Evolutionary conservation across 2,888 invertebrate species (phyloP).

Genomic region (Melipona bicolor): DNA sequence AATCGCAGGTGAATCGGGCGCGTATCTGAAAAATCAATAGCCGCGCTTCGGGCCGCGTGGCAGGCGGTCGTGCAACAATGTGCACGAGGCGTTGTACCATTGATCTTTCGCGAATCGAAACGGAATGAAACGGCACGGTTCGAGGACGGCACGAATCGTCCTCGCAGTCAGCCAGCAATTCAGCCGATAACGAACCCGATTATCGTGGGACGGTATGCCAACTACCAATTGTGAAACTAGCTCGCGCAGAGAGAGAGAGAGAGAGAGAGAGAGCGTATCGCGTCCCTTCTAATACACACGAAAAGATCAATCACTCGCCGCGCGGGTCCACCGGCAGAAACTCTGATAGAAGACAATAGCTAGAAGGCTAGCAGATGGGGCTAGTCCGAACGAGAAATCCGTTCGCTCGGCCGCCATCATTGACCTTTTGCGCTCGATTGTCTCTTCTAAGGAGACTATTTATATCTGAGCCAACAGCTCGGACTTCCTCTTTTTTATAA

Average conservation of each 20-base stretch:
- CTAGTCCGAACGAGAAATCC: conserved; percentile 37
- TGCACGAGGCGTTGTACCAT: conserved; percentile 50
- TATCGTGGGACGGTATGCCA: conserved; percentile 74
- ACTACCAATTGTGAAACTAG: conserved; percentile 62
- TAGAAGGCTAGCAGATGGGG: conserved; percentile 22
- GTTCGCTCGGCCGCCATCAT: conserved; percentile 1
- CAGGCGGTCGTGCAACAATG: conserved; percentile 40
- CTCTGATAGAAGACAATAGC: conserved; percentile 52
- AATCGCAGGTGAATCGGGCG: conserved; percentile 28
- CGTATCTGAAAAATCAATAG: conserved; percentile 63
- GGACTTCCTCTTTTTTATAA: too few relatives aligned
- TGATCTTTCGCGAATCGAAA: conserved; percentile 63
- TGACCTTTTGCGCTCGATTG: conserved; percentile 25
- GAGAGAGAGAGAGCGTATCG: conserved; percentile 17
- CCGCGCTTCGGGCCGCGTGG: conserved; percentile 35
- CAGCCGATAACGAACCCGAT: conserved; percentile 73
- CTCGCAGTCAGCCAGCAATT: conserved; percentile 70
- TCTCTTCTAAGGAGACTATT: too few relatives aligned
- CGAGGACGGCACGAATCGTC: conserved; percentile 37
- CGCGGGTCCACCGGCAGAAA: conserved; percentile 15
- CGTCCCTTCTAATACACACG: conserved; percentile 32
- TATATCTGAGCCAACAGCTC: too few relatives aligned
- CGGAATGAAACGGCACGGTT: conserved; percentile 50
- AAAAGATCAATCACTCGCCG: conserved; percentile 51
- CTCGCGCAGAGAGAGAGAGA: conserved; percentile 28